Evolutionary conservation across 1,140 invertebrate genomes (phyloP).

Genomic region (Microplitis mediator): DNA sequence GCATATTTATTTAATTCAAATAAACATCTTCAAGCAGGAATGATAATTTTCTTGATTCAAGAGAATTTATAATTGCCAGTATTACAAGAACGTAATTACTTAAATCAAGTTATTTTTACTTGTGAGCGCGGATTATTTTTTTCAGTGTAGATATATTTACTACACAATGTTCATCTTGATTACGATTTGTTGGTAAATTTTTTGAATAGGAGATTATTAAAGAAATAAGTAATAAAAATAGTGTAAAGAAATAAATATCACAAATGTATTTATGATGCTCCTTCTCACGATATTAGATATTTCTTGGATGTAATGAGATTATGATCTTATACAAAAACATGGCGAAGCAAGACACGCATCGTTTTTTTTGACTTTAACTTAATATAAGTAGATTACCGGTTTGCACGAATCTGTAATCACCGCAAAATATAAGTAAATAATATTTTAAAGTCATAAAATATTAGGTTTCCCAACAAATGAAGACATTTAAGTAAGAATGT

Average conservation of each 20-base stretch:
- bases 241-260: not conserved
- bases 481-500: slow-evolving; percentile 14
- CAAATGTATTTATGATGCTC: not conserved
- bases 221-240: not conserved
- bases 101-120: too few relatives aligned
- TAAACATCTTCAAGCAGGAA: too few relatives aligned
- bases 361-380: not conserved
- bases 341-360: not conserved
- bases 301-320: not conserved
- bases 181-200: not conserved
- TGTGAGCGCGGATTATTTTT: too few relatives aligned
- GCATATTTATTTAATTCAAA: too few relatives aligned
- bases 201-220: not conserved
- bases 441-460: not conserved
- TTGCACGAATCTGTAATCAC: slow-evolving; percentile 15
- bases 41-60: too few relatives aligned
- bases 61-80: too few relatives aligned
- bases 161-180: not conserved
- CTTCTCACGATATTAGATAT: not conserved
- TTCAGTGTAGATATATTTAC: too few relatives aligned
- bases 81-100: too few relatives aligned
- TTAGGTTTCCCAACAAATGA: slow-evolving; percentile 16
- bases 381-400: slow-evolving; percentile 23
- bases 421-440: slow-evolving; percentile 7
- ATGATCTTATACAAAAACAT: not conserved